A percentile compares a stretch with the other conserved stretches of the same genome.
phyloP scores from a whole-genome alignment of 2,888 invertebrate species.

The Spisula subtruncata region DNA sequence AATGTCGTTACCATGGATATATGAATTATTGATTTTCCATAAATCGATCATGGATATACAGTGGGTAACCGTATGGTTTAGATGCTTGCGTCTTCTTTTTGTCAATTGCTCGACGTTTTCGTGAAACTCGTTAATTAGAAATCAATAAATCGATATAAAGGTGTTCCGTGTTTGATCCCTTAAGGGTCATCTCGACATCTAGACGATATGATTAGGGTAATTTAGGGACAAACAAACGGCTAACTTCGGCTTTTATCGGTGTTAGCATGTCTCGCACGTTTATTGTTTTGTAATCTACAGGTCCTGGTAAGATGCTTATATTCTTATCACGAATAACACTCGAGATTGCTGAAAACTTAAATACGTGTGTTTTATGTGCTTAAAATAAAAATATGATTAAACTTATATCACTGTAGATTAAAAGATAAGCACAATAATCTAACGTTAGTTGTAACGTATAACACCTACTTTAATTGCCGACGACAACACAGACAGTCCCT shows the following conservation, averaged over 20 bases:
- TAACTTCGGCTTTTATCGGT: slow-evolving; percentile 13
- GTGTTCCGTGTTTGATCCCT: slow-evolving; percentile 8
- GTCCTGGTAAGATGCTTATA: slow-evolving; percentile 1
- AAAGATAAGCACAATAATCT: not conserved
- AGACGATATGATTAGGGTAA: slow-evolving; percentile 57
- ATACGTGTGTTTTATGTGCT: not conserved
- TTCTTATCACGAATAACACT: slow-evolving; percentile 4
- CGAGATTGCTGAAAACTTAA: not conserved
- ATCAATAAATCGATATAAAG: slow-evolving; percentile 15
- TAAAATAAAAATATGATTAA: not conserved
- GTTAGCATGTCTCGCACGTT: slow-evolving; percentile 48
- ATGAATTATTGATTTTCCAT: not conserved
- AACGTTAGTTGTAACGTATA: no score
- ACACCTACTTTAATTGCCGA: no score
- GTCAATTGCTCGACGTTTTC: not conserved
- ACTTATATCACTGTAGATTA: not conserved
- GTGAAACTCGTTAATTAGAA: slow-evolving; percentile 2
- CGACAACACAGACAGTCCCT: no score
- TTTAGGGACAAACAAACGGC: slow-evolving; percentile 39
- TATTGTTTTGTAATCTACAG: slow-evolving; percentile 39
- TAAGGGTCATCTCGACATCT: slow-evolving; percentile 27
- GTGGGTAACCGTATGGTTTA: not conserved
- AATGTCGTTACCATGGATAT: not conserved
- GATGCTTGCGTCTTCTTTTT: not conserved
- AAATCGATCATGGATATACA: not conserved